These are phyloP conservation scores for Arctopsyche grandis DNA, from an alignment of 1,140 invertebrate genomes.

Conservation along the genomic window DNA sequence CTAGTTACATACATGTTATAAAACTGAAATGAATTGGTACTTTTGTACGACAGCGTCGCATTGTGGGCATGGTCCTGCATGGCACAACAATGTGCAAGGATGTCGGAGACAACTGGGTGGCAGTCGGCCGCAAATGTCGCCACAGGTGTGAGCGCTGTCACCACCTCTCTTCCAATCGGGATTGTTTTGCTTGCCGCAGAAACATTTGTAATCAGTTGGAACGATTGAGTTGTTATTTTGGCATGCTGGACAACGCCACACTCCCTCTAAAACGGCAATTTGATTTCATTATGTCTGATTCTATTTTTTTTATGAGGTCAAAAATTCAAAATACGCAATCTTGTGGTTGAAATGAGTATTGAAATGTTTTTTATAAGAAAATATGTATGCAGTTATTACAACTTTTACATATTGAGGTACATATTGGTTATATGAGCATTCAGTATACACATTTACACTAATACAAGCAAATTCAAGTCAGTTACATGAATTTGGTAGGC, in stretches of 20 bases:
- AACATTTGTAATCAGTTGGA: constrained; percentile 82
- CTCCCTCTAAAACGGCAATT: constrained; percentile 68
- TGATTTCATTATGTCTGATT: not conserved
- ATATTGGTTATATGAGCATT: too few species aligned
- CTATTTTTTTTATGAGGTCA: too few species aligned
- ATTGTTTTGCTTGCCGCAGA: constrained; percentile 81
- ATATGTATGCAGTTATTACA: too few species aligned
- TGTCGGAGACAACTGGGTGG: constrained; percentile 77
- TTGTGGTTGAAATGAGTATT: too few species aligned
- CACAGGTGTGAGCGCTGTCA: constrained; percentile 86
- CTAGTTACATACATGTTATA: too few species aligned
- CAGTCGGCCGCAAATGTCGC: constrained; percentile 79
- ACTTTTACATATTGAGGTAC: too few species aligned
- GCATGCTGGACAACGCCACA: constrained; percentile 94
- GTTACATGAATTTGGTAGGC: too few species aligned
- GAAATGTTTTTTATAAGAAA: too few species aligned
- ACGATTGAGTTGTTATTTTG: constrained; percentile 76
- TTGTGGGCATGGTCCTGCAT: constrained; percentile 89
- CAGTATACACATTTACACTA: too few species aligned
- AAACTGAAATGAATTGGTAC: constrained; percentile 42
- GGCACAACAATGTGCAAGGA: constrained; percentile 87
- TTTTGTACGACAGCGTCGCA: constrained; percentile 73
- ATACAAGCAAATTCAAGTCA: too few species aligned
- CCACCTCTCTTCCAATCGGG: constrained; percentile 79
- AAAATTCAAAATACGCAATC: too few species aligned